These are phyloP conservation scores for Drosophila paulistorum DNA, from an alignment of 1,140 invertebrate species.

Conservation along the genomic window DNA sequence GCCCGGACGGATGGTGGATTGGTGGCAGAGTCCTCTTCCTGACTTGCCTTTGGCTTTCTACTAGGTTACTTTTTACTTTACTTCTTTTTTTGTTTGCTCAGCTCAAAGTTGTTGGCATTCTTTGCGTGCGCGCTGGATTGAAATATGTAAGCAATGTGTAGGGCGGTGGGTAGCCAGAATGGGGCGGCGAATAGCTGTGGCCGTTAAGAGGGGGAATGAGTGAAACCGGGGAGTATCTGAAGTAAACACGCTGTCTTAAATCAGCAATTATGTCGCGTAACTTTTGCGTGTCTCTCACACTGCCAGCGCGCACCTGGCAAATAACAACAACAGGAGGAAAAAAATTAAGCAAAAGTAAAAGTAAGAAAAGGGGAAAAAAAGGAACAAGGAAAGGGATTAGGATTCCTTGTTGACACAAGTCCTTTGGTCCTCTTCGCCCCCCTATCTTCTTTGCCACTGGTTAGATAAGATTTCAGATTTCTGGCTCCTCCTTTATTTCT, in stretches of 20 bases:
- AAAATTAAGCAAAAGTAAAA: not conserved
- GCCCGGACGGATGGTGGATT: not conserved
- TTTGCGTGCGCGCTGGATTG: constrained; percentile 48
- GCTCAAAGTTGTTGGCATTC: constrained; percentile 55
- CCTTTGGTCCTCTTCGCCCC: not conserved
- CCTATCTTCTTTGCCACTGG: not conserved
- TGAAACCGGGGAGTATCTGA: not conserved
- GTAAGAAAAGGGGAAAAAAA: constrained; percentile 27
- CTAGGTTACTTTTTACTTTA: not conserved
- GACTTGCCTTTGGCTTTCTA: constrained; percentile 24
- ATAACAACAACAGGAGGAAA: not conserved
- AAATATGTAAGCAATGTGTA: constrained; percentile 61
- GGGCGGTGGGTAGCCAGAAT: constrained; percentile 20
- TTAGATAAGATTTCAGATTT: constrained; percentile 52
- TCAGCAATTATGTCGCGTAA: constrained; percentile 63
- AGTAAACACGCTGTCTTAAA: constrained; percentile 42
- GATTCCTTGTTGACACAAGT: constrained; percentile 35
- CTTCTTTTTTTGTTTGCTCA: constrained; percentile 38
- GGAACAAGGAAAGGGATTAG: constrained; percentile 40
- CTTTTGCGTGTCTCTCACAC: constrained; percentile 33
- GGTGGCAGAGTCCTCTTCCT: not conserved
- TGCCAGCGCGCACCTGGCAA: constrained; percentile 22
- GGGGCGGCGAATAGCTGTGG: not conserved
- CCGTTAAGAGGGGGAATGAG: not conserved
- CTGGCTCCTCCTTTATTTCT: constrained; percentile 13